Conservation (phyloP, 2,113 vertebrate genomes). For the Oostethus manadensis region DNA sequence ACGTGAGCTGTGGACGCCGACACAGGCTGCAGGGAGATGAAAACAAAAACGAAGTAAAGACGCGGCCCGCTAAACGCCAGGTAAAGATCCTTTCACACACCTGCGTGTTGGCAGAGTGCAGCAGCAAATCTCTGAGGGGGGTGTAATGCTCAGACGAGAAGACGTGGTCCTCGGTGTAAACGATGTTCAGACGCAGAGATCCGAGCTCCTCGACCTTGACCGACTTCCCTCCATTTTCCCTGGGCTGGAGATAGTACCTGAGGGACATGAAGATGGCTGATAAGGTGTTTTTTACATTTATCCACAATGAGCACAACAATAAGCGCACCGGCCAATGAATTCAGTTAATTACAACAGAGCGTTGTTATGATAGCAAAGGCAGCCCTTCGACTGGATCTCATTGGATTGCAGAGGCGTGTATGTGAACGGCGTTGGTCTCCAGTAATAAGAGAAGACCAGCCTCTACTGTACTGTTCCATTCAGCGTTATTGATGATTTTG, state of each 20-base stretch:
- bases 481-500: too few species aligned
- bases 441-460: too few species aligned
- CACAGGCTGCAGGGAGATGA: conserved; percentile 76
- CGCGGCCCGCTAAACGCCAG: background rate
- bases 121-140: conserved; percentile 83
- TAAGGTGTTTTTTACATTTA: background rate
- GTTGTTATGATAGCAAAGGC: too few species aligned
- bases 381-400: too few species aligned
- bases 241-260: conserved; percentile 97
- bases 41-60: background rate
- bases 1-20: conserved; percentile 89
- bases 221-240: conserved; percentile 87
- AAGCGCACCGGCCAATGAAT: too few species aligned
- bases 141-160: conserved; percentile 90
- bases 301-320: too few species aligned
- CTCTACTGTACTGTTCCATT: too few species aligned
- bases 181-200: conserved; percentile 90
- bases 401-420: too few species aligned
- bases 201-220: conserved; percentile 92
- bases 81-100: conserved; percentile 50
- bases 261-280: background rate
- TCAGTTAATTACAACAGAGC: too few species aligned
- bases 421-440: too few species aligned
- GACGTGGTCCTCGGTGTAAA: conserved; percentile 98
- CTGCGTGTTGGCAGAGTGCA: conserved; percentile 86